Base-by-base conservation (phyloP, 2,113 vertebrate genomes). In the Theristicus caerulescens region DNA sequence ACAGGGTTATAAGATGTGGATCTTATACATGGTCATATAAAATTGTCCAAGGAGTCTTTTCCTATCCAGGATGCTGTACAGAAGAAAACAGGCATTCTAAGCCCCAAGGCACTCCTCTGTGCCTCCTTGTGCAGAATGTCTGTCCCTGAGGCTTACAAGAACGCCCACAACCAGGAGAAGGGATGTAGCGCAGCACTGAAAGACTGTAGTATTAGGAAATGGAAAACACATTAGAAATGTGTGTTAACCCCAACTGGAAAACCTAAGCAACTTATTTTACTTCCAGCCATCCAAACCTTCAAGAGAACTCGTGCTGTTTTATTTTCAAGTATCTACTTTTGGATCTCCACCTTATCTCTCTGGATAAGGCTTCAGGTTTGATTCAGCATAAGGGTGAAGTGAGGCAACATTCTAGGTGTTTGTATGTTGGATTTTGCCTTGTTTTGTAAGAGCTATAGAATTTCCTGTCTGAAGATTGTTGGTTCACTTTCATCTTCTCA, bases 141-240 rank as follows among this genome's bases (percentile, higher is more conserved):
- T 92, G 6, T 54, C 95, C 79, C 55, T 20, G 38, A 90, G 82
- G 71, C 79, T 81, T 92, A 82, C 36, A 78, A 76, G 49, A 90
- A 92, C 5, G 2, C 62, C 67, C 21, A 58, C 42, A 70, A 74
- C 14, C 66, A 76, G 67, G 70, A 96, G 81, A 96, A 92, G 92
- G 80, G 77, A 93, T 86, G 95, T 90, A 92, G 62, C 47, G 57
- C 57, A 44, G 57, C 29, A 69, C 2, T 93, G 82, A 81, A 83
- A 90, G 51, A 62, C 59, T 27, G 38, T 64, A 82, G 69, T 55
- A 36, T 84, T 93, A 84, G 61, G 69, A 93, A 84, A 84, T 88
- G 77, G 94, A 90, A 97, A 88, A 93, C 49, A 77, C 64, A 90
- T 96, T 78, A 92, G n/a, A 96, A 95, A 70, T 21, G 26, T 76